Conservation (phyloP, 2,888 invertebrate species). For the Drosophila pseudotakahashii region DNA sequence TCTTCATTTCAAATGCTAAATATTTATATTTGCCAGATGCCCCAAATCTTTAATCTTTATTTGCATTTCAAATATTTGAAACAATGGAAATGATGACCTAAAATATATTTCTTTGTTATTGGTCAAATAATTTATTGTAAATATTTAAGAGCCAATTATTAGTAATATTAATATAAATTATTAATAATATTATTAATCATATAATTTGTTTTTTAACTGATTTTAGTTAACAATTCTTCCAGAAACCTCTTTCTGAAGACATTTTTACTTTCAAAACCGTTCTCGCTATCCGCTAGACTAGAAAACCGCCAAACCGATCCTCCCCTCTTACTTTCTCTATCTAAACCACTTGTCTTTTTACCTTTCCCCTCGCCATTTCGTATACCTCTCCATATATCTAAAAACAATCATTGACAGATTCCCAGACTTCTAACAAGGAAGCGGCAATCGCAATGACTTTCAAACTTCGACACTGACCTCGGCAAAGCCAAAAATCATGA, state of each 20-base stretch:
- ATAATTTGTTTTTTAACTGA: too few relatives aligned
- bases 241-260: too few relatives aligned
- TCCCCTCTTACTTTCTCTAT: constrained; percentile 19
- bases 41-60: not conserved
- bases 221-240: too few relatives aligned
- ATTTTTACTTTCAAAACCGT: constrained; percentile 30
- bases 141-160: too few relatives aligned
- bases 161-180: too few relatives aligned
- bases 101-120: not conserved
- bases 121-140: too few relatives aligned
- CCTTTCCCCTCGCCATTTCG: not conserved
- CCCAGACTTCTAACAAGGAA: constrained; percentile 44
- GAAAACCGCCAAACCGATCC: not conserved
- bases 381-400: not conserved
- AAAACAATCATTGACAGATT: not conserved
- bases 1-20: not conserved
- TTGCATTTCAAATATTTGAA: not conserved
- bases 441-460: constrained; percentile 36
- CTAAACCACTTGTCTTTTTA: constrained; percentile 7
- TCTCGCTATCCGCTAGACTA: constrained; percentile 10
- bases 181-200: too few relatives aligned
- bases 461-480: constrained; percentile 46
- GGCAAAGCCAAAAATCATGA: constrained; percentile 35
- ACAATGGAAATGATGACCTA: not conserved
- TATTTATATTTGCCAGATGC: not conserved